Evolutionary conservation across 2,113 vertebrate species (phyloP).

Genomic region (Sporophila hypoxantha): DNA sequence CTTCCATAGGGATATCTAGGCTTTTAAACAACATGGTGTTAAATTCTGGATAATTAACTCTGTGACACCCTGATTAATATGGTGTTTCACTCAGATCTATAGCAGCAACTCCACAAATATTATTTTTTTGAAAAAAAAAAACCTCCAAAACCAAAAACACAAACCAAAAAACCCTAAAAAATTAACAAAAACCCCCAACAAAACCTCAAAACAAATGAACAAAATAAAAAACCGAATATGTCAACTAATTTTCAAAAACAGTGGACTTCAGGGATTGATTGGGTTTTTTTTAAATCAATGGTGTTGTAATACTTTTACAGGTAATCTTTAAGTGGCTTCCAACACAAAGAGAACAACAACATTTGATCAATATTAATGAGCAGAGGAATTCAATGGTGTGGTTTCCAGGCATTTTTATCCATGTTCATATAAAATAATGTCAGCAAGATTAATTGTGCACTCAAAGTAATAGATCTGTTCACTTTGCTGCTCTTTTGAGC

Average conservation of each 20-base stretch:
- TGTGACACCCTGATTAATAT: neutral
- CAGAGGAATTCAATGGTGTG: constrained; percentile 48
- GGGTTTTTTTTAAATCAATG: constrained; percentile 41
- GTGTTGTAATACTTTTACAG: constrained; percentile 49
- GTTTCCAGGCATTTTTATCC: constrained; percentile 69
- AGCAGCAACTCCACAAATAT: neutral
- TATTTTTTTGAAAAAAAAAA: neutral
- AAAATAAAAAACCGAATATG: neutral
- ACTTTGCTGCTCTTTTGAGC: constrained; percentile 50
- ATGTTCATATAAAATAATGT: constrained; percentile 65
- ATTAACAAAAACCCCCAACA: no score
- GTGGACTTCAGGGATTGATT: constrained; percentile 2
- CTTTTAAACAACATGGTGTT: neutral
- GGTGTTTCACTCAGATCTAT: neutral
- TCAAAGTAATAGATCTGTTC: constrained; percentile 63
- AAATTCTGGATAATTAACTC: neutral
- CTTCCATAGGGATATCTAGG: neutral
- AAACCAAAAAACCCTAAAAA: rapidly evolving
- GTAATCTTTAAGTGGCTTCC: constrained; percentile 67
- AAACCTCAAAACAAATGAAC: neutral
- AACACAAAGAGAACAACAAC: constrained; percentile 55
- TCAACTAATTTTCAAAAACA: constrained; percentile 34
- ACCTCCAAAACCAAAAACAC: no score
- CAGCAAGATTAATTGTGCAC: constrained; percentile 73
- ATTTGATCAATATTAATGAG: constrained; percentile 75